phyloP scores from a whole-genome alignment of 2,888 invertebrate genomes.

The Melitaea athalia region DNA sequence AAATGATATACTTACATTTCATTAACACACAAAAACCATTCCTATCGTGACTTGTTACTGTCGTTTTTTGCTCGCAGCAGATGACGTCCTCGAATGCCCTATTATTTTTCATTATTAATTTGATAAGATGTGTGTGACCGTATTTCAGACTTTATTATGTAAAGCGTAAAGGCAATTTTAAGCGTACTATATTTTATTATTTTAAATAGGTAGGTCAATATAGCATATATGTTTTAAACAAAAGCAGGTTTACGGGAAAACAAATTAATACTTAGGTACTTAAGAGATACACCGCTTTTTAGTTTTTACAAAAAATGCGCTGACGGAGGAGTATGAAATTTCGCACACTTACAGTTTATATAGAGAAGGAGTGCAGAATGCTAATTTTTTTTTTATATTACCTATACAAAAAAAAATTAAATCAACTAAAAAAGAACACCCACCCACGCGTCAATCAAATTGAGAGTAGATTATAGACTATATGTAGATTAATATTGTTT shows the following conservation, averaged over 20 bases:
- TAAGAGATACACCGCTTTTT: too few relatives aligned
- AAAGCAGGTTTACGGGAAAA: neutral
- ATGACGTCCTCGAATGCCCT: slow-evolving; percentile 46
- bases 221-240: slow-evolving; percentile 11
- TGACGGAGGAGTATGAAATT: too few relatives aligned
- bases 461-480: too few relatives aligned
- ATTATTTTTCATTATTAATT: slow-evolving; percentile 78
- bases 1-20: slow-evolving; percentile 71
- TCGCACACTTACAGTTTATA: too few relatives aligned
- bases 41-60: slow-evolving; percentile 49
- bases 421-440: too few relatives aligned
- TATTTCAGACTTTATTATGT: slow-evolving; percentile 52
- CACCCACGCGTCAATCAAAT: too few relatives aligned
- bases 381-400: too few relatives aligned
- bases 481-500: too few relatives aligned
- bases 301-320: too few relatives aligned
- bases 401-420: too few relatives aligned
- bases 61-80: slow-evolving; percentile 40
- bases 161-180: slow-evolving; percentile 35
- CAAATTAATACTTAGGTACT: too few relatives aligned
- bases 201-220: slow-evolving; percentile 20
- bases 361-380: too few relatives aligned
- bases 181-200: slow-evolving; percentile 25
- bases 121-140: slow-evolving; percentile 69
- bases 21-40: slow-evolving; percentile 51